Conservation (phyloP, 2,888 invertebrate genomes). For the Drosophila gaucha region DNA sequence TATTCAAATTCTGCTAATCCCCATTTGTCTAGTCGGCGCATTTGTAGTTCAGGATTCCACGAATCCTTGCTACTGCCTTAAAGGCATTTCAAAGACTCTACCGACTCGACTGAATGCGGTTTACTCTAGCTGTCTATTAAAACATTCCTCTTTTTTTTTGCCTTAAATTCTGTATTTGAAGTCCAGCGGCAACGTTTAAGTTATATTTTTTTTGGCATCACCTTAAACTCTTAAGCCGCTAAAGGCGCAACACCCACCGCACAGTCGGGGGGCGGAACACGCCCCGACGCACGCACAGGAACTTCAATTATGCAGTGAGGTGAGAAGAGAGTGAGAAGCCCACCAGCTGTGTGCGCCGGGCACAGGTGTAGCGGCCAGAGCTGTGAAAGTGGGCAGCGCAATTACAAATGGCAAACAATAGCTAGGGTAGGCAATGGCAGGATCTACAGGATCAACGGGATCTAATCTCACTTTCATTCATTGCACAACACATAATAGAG, state of each 20-base stretch:
- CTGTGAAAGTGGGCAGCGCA: constrained; percentile 65
- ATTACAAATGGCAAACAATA: constrained; percentile 65
- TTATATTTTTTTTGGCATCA: constrained; percentile 25
- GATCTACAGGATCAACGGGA: constrained; percentile 29
- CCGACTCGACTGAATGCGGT: constrained; percentile 45
- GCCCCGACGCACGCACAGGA: constrained; percentile 30
- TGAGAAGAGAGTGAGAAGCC: constrained; percentile 8
- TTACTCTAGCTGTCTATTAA: constrained; percentile 70
- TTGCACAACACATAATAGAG: constrained; percentile 75
- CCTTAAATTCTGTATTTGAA: constrained; percentile 32
- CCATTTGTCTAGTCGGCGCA: constrained; percentile 19
- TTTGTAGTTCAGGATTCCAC: constrained; percentile 35
- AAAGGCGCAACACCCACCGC: constrained; percentile 73
- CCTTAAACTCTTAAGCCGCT: constrained; percentile 64
- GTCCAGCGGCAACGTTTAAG: constrained; percentile 54
- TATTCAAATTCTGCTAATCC: constrained; percentile 37
- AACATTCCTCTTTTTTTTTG: constrained; percentile 8
- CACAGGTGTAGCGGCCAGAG: constrained; percentile 60
- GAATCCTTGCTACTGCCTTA: constrained; percentile 35
- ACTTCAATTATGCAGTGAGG: constrained; percentile 57
- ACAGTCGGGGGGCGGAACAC: constrained; percentile 38
- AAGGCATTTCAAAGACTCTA: constrained; percentile 39
- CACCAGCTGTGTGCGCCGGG: constrained; percentile 50
- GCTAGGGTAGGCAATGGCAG: background rate
- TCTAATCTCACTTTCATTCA: constrained; percentile 76